Conservation (phyloP, 2,113 vertebrate species). For the Gyps fulvus region DNA sequence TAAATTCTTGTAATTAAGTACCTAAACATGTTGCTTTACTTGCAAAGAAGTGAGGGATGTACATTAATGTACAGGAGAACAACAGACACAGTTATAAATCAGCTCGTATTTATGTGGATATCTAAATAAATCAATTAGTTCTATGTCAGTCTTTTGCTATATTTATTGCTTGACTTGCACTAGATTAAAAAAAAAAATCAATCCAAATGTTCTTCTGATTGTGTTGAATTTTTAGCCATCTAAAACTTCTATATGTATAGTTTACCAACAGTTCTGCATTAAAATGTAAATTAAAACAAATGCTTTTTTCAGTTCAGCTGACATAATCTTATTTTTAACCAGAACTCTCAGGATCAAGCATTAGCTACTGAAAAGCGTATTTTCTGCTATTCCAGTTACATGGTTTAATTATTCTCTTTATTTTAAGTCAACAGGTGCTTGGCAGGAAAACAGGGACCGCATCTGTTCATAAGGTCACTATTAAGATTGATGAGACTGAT, state of each 20-base stretch:
- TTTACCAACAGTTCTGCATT: neutral
- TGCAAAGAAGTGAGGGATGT: neutral
- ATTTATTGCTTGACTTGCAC: neutral
- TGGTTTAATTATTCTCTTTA: constrained; percentile 38
- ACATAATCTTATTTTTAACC: neutral
- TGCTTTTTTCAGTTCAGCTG: neutral
- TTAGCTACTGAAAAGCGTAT: neutral
- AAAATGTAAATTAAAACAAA: neutral
- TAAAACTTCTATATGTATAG: neutral
- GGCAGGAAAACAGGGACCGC: constrained; percentile 94
- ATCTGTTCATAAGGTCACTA: constrained; percentile 93
- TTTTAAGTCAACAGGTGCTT: constrained; percentile 91
- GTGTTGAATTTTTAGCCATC: neutral
- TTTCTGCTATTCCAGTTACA: neutral
- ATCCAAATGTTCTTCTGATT: neutral
- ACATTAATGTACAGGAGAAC: neutral
- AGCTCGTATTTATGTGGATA: neutral
- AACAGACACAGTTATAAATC: neutral
- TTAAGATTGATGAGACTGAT: constrained; percentile 95
- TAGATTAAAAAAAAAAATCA: neutral
- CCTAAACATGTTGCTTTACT: neutral
- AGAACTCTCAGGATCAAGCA: neutral
- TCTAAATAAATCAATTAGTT: neutral
- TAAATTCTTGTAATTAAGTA: neutral
- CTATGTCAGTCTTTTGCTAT: neutral